Base-by-base conservation (phyloP, 2,113 vertebrate genomes). In the Siphamia tubifer region DNA sequence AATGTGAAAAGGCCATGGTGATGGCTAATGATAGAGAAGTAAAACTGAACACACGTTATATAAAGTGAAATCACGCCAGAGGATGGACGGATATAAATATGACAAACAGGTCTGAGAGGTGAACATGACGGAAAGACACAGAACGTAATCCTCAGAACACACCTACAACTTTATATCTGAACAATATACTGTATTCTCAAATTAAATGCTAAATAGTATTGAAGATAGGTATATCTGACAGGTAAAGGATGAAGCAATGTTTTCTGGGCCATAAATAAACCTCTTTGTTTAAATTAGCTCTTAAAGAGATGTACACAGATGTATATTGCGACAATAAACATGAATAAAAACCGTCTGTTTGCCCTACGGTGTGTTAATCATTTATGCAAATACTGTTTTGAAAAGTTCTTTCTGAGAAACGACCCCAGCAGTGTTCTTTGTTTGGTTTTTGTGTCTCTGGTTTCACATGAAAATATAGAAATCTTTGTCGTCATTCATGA, bases 401-500 rank as follows among this genome's bases (percentile, higher is more conserved):
- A 54, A 78, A 76, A 79, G 79, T 83, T 68, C 38, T 74, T 79
- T 84, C 43, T 38, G 8, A 68, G 56, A 72, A 75, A 85, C 79
- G 77, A 74, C 74, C 63, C 82, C 82, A 87, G 82, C 80, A 82
- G 80, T 77, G 73, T 83, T 63, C 64, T 77, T 68, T 25, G 71
- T 73, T 77, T 77, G 74, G 60, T 79, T 82, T 83, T 75, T 75
- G 72, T 89, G 80, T 86, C 79, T 86, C 64, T 83, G 62, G 69
- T 87, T 92, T 90, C 79, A 67, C 74, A 53, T 91, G 87, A 91
- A 93, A 93, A 93, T 90, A 93, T 93, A 93, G 80, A 91, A 70
- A 88, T 87, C 81, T 86, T 81, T 89, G 76, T 86, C 19, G 78
- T 89, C 80, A 66, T 85, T 90, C 83, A 79, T 81, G 81, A 88